Evolutionary conservation across 2,113 vertebrate genomes (phyloP), one percentile per base, ranked within the genome.

Genomic region (Tragelaphus scriptus): DNA sequence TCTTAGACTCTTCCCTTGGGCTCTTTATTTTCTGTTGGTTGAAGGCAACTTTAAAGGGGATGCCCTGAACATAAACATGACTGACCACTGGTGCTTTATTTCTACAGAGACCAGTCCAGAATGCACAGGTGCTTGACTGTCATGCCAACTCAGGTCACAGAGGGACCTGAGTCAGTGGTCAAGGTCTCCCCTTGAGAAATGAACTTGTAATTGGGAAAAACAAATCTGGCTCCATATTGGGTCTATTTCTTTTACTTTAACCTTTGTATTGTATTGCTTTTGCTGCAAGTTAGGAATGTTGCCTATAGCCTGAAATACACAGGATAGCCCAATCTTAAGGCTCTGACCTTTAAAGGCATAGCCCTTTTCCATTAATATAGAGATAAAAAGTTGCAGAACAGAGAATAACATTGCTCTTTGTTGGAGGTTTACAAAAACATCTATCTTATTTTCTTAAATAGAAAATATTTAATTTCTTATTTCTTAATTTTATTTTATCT

Each of bases 31-130:
- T 59, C 21, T n/a, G 7, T 2, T 21, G 36, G 30, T 16, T 28
- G 1, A 19, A n/a, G n/a, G 26, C 51, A 36, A 3, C 49, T 21
- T 19, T 53, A 53, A 90, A 49, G 21, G 8, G 26, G 14, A 32
- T 26, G 1, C 44, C 44, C 10, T 7, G 6, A 40, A 6, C 28
- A 11, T 58, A n/a, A 85, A 71, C 7, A 3, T 8, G 56, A 53
- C 5, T 0, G 53, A 30, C 36, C 56, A 1, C 3, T 8, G 15
- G 15, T 15, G 16, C 6, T 49, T 15, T 53, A 11, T 77, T 25
- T 58, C 56, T 86, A 56, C 51, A 5, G 3, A 19, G 68, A 40
- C 21, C 30, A 28, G 53, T 7, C 32, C 23, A 15, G 81, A 51
- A 30, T 28, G 25, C 30, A 11, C 5, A 19, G 13, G 4, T 6